A percentile compares a stretch with the other conserved stretches of the same genome.
Evolutionary conservation across 2,113 vertebrate genomes (phyloP).

Genomic region (Caretta caretta): DNA sequence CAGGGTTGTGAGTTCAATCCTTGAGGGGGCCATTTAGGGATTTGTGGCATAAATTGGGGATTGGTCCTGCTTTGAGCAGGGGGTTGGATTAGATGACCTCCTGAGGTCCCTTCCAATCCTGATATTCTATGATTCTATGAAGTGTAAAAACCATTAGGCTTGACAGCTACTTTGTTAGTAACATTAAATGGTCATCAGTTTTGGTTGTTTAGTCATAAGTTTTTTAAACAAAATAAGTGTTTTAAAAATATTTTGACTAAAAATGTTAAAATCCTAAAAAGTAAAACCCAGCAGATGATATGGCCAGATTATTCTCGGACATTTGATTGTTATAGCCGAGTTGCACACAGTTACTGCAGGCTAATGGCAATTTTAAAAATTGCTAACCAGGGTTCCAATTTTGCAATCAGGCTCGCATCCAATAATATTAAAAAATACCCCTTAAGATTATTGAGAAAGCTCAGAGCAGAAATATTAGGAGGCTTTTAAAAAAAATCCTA

Average conservation of each 20-base stretch:
- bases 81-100: too few relatives aligned
- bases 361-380: background rate
- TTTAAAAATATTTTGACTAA: slow-evolving; percentile 6
- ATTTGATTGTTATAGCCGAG: slow-evolving; percentile 24
- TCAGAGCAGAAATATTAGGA: background rate
- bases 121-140: too few relatives aligned
- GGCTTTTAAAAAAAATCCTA: background rate
- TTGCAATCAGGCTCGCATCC: background rate
- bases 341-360: background rate
- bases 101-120: too few relatives aligned
- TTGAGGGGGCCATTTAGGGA: too few relatives aligned
- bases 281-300: slow-evolving; percentile 28
- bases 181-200: background rate
- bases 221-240: background rate
- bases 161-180: background rate
- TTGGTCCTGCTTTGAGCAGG: too few relatives aligned
- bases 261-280: slow-evolving; percentile 20
- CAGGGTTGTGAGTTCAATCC: too few relatives aligned
- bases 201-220: background rate
- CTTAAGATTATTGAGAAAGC: background rate
- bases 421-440: too few relatives aligned
- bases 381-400: background rate
- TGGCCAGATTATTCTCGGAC: background rate
- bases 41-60: too few relatives aligned
- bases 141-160: background rate